Conservation (phyloP, 1,140 invertebrate genomes). For the Ceratosolen fusciceps region DNA sequence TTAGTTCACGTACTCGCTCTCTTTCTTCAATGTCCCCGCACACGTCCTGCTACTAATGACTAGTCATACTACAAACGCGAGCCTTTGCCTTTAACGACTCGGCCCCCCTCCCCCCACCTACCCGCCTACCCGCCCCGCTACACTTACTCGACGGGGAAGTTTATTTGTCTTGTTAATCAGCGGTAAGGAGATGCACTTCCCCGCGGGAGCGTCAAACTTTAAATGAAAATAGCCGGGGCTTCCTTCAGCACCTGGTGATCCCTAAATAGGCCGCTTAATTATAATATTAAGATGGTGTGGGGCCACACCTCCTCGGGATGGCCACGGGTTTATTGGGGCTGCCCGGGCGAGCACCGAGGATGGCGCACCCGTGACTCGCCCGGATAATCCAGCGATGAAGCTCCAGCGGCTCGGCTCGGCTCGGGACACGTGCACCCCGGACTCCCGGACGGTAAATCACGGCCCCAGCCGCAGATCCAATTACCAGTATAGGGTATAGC, state of each 20-base stretch:
- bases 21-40: not conserved
- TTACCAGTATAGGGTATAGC: too few relatives aligned
- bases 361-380: not conserved
- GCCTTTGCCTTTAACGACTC: slow-evolving; percentile 5
- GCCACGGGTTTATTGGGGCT: too few relatives aligned
- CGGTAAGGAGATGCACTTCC: not conserved
- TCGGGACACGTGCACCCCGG: not conserved
- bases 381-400: not conserved
- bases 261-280: too few relatives aligned
- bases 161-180: slow-evolving; percentile 8
- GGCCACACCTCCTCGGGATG: too few relatives aligned
- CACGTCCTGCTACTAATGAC: slow-evolving; percentile 30
- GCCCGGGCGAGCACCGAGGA: not conserved
- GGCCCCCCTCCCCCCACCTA: not conserved
- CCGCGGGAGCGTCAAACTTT: too few relatives aligned
- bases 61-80: slow-evolving; percentile 12
- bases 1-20: not conserved
- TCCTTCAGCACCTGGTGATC: too few relatives aligned
- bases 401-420: not conserved
- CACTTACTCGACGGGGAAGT: slow-evolving; percentile 27
- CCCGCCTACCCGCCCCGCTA: not conserved
- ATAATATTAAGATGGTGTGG: too few relatives aligned
- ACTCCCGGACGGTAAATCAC: slow-evolving; percentile 65
- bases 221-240: too few relatives aligned
- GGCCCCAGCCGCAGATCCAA: slow-evolving; percentile 62